phyloP scores from a whole-genome alignment of 2,888 invertebrate species.

The Vanessa cardui region DNA sequence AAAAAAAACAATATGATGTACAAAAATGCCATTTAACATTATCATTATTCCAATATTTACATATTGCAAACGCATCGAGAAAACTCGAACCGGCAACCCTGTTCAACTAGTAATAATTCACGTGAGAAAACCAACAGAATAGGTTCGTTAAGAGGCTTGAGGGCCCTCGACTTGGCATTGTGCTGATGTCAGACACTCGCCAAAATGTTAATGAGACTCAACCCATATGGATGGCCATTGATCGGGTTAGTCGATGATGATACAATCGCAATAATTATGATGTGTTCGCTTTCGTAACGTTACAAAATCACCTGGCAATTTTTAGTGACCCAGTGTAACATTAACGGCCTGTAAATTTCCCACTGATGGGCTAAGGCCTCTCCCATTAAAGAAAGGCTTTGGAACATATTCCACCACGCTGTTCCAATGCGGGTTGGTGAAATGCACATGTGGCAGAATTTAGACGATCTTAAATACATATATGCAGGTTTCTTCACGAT shows the following conservation, averaged over 20 bases:
- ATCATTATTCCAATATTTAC: neutral
- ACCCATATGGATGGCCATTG: conserved; percentile 46
- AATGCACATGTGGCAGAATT: too few species aligned
- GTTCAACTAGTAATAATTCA: conserved; percentile 58
- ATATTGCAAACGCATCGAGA: neutral
- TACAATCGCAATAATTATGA: conserved; percentile 55
- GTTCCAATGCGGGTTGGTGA: too few species aligned
- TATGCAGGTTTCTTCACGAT: too few species aligned
- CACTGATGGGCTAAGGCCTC: too few species aligned
- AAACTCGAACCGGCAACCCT: conserved; percentile 41
- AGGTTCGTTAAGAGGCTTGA: conserved; percentile 77
- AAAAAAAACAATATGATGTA: neutral
- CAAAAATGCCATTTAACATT: neutral
- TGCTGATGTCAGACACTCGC: conserved; percentile 65
- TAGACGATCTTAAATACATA: too few species aligned
- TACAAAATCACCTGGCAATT: too few species aligned
- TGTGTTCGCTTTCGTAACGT: neutral
- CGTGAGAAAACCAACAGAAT: conserved; percentile 79
- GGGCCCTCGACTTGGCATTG: conserved; percentile 68
- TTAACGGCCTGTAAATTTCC: too few species aligned
- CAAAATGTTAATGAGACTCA: conserved; percentile 63
- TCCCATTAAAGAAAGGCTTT: too few species aligned
- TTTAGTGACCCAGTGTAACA: too few species aligned
- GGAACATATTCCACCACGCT: too few species aligned
- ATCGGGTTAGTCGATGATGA: conserved; percentile 43